A percentile compares a stretch with the other conserved stretches of the same genome.
Evolutionary conservation across 1,140 invertebrate species (phyloP).

Genomic region (Drosophila punjabiensis): DNA sequence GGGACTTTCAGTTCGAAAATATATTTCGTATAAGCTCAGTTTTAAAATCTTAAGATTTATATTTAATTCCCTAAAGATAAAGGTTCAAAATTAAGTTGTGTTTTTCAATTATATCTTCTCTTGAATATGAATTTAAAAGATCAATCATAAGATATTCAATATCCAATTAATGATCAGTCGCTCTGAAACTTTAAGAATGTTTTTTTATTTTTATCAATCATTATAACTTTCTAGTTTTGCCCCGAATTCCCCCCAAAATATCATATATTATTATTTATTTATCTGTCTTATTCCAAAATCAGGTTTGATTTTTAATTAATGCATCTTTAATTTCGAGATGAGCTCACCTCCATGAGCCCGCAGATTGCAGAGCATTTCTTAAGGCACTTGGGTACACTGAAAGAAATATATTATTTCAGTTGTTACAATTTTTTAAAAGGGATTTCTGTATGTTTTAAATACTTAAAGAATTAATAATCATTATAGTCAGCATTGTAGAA

Average conservation of each 20-base stretch:
- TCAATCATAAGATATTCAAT: neutral
- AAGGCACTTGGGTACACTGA: neutral
- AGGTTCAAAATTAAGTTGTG: neutral
- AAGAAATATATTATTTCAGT: neutral
- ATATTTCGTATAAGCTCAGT: neutral
- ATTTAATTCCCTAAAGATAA: neutral
- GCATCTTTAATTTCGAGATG: slow-evolving; percentile 9
- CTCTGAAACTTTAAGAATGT: neutral
- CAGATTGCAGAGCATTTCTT: slow-evolving; percentile 9
- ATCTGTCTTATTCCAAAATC: slow-evolving; percentile 18
- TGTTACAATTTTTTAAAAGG: neutral
- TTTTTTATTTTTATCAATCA: neutral
- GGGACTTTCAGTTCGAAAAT: neutral
- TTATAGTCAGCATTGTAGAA: neutral
- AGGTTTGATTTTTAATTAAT: slow-evolving; percentile 27
- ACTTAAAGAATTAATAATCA: neutral
- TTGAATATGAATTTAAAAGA: neutral
- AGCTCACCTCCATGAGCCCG: slow-evolving; percentile 6
- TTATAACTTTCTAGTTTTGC: slow-evolving; percentile 12
- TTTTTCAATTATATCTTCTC: neutral
- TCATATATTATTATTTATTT: neutral
- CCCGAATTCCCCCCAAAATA: neutral
- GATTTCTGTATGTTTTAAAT: neutral
- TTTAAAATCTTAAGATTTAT: neutral
- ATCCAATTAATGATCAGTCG: neutral